These are phyloP conservation scores for Furnarius figulus DNA, from an alignment of 2,113 vertebrate species.

Conservation along the genomic window DNA sequence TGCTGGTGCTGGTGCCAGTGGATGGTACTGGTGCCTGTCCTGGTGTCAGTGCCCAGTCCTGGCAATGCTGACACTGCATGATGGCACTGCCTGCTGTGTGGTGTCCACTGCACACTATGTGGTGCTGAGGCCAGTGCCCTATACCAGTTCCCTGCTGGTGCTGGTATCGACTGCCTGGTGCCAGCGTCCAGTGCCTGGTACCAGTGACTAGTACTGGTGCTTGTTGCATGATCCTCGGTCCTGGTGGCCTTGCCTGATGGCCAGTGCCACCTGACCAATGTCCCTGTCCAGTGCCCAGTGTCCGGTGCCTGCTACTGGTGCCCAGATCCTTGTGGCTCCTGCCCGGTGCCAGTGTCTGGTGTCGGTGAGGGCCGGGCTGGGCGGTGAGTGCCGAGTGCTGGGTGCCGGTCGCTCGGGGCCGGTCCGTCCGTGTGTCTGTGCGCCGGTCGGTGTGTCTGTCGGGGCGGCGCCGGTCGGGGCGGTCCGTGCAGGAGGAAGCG, in stretches of 20 bases:
- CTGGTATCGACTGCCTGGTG: background rate
- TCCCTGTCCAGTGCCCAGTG: background rate
- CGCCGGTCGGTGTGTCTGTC: background rate
- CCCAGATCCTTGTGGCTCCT: background rate
- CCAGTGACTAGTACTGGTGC: background rate
- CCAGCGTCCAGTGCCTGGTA: background rate
- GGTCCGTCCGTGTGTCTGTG: too few relatives aligned
- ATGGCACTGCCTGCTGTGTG: background rate
- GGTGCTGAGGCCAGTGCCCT: background rate
- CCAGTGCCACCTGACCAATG: too few relatives aligned
- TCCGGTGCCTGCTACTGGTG: background rate
- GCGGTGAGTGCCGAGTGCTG: too few relatives aligned
- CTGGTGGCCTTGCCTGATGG: background rate
- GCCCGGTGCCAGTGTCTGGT: background rate
- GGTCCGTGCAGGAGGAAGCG: background rate
- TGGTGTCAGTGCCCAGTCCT: background rate
- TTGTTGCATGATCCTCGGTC: accelerated
- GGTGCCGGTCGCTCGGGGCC: background rate
- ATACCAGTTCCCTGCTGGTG: background rate
- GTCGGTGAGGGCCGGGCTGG: background rate
- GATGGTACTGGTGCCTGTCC: background rate
- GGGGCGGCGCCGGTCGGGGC: background rate
- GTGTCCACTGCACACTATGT: accelerated
- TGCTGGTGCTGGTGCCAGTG: background rate
- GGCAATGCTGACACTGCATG: accelerated